Percentiles rank a stretch among this genome's conserved stretches.
Evolutionary conservation across 2,888 invertebrate genomes (phyloP).

Genomic region (Euplexia lucipara): DNA sequence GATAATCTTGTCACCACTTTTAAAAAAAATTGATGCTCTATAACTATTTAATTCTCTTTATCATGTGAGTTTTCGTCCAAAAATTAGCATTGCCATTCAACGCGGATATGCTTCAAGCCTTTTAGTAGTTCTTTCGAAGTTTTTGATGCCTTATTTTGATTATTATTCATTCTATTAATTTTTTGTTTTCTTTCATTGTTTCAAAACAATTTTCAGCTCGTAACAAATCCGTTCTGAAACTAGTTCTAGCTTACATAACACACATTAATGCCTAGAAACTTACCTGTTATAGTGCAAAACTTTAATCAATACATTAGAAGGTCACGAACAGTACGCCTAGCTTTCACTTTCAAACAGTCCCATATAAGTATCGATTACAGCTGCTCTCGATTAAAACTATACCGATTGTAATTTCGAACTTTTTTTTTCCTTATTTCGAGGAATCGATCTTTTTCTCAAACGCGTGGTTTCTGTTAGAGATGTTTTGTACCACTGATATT

Average conservation of each 20-base stretch:
- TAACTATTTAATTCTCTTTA: too few species aligned
- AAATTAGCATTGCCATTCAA: too few species aligned
- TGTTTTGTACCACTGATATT: conserved; percentile 66
- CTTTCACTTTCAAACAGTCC: conserved; percentile 64
- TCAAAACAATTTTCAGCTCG: background rate
- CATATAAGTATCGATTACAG: conserved; percentile 1
- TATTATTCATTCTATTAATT: too few species aligned
- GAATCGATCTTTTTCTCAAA: conserved; percentile 55
- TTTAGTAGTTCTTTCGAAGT: too few species aligned
- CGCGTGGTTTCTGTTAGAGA: conserved; percentile 70
- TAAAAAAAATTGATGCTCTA: too few species aligned
- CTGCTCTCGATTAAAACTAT: conserved; percentile 1
- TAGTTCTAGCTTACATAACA: conserved; percentile 39
- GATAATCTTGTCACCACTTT: too few species aligned
- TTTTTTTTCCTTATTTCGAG: conserved; percentile 10
- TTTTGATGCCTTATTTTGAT: too few species aligned
- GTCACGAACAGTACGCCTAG: conserved; percentile 68
- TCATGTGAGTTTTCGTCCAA: too few species aligned
- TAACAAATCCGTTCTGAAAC: background rate
- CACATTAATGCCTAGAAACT: conserved; percentile 40
- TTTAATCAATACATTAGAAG: conserved; percentile 72
- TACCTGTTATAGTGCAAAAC: conserved; percentile 50
- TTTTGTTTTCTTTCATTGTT: background rate
- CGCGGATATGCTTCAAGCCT: too few species aligned
- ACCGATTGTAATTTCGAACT: conserved; percentile 3